phyloP scores from a whole-genome alignment of 2,797 vertebrate species.

The Malurus splendens region DNA sequence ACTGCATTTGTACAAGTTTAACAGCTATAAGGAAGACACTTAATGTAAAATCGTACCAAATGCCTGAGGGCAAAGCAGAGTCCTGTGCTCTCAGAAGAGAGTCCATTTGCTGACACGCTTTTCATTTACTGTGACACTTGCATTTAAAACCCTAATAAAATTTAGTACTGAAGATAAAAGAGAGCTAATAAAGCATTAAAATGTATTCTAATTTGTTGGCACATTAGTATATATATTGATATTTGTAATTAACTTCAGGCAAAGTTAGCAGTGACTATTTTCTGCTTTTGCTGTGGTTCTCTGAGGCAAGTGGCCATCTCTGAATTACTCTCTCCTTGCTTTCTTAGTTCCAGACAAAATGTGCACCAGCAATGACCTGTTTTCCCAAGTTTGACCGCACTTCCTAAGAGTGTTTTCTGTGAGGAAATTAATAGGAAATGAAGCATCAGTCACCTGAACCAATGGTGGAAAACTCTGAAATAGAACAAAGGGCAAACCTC shows the following conservation, averaged over 20 bases:
- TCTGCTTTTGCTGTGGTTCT: not conserved
- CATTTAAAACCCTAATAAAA: conserved; percentile 13
- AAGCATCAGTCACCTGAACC: not conserved
- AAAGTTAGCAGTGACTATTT: not conserved
- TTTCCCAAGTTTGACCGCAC: not conserved
- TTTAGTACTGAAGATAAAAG: not conserved
- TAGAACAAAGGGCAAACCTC: not conserved
- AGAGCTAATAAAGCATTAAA: not conserved
- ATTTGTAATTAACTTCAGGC: not conserved
- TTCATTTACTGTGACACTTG: conserved; percentile 22
- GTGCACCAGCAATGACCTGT: not conserved
- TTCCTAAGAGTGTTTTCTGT: not conserved
- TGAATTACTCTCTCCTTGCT: not conserved
- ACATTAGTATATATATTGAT: not conserved
- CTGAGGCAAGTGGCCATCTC: not conserved
- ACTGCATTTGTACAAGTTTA: conserved; percentile 1
- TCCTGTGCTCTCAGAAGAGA: not conserved
- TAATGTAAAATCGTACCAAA: not conserved
- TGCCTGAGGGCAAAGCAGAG: not conserved
- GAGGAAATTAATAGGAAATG: not conserved
- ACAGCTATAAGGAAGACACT: not conserved
- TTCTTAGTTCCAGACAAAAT: not conserved
- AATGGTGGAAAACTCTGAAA: not conserved
- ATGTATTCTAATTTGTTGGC: not conserved
- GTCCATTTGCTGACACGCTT: not conserved